Base-by-base conservation (phyloP, 2,113 vertebrate species). In the Setophaga coronata region DNA sequence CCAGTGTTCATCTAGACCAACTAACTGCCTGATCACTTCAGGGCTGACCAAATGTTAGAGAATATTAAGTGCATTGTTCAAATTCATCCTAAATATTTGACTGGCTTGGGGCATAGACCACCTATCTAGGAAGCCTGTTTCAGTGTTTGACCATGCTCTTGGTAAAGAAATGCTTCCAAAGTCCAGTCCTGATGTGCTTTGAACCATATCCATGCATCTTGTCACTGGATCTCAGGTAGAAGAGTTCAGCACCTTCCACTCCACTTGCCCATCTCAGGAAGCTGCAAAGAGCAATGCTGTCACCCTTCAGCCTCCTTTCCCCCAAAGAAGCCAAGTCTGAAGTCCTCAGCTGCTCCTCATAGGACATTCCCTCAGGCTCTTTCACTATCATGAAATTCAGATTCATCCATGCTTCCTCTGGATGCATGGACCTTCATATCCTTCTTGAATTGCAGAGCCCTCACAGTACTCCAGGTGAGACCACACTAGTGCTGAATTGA, bases 21-120 rank as follows among this genome's bases (percentile, higher is more conserved):
- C 19, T 69, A 31, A 2, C 19, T 69, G 15, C 13, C 13, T 51
- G 29, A 62, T 33, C n/a, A 34, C 14, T 24, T 93, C 38, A 76
- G 29, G 18, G 18, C 15, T 85, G 54, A 81, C 8, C 26, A 82
- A 57, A 73, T 20, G 10, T 24, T 60, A 24, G 31, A 65, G 7
- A 34, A 18, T 26, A 8, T 36, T 77, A 43, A 54, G 12, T 28
- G 1, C 3, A 2, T 48, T 60, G 26, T 60, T 34, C 57, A 43
- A 31, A 58, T 50, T 45, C 10, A 28, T 87, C 20, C 61, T 74
- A 31, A 74, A 60, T 3, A 24, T 23, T 53, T 48, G 18, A 23
- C 23, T 58, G 38, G 1, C 6, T 17, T 48, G 20, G 7, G 8
- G 2, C 6, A 43, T 24, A 3, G 1, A 43, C 2, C 8, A 6